Evolutionary conservation across 2,113 vertebrate genomes (phyloP), one percentile per base, ranked within the genome.

Genomic region (Plestiodon gilberti): DNA sequence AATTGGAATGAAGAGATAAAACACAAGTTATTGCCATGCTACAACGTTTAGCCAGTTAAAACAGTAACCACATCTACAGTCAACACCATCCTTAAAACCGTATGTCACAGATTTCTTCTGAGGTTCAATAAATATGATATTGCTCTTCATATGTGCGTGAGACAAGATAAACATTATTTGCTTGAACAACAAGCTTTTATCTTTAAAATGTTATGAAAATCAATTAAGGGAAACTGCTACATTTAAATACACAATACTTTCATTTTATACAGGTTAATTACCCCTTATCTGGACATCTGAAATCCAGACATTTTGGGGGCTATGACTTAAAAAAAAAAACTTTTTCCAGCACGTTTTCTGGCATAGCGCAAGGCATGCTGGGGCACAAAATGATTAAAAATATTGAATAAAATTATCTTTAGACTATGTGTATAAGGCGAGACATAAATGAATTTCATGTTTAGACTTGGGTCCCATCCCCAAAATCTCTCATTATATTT

Each of bases 1-100:
- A 92, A 91, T 92, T 74, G 87, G 86, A 94, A 92, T 90, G 88
- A 84, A 93, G 88, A 94, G 91, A 93, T 93, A 91, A 95, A 85
- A 95, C 62, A 92, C 79, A 84, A 55, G 88, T 93, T 94, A 95
- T 89, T 96, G 84, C 90, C 87, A 38, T 80, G 81, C 90, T 91
- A 0, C 3, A 6, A 75, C 55, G n/a, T 82, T 91, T 91, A 93
- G 82, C 82, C 78, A 84, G 79, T 87, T 89, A 70, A 90, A 94
- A 90, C 73, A 93, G 74, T 18, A 83, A 91, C 81, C 61, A 89
- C 83, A 88, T 89, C 87, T 89, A 84, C 18, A 78, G 25, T 4
- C 62, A 81, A 43, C 11, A 70, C 71, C 18, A 89, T 10, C 3
- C 30, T 28, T 8, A 38, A n/a, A 57, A 70, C 25, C 25, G 30